These are phyloP conservation scores for Cinara cedri DNA, from an alignment of 2,888 invertebrate species.

Conservation along the genomic window DNA sequence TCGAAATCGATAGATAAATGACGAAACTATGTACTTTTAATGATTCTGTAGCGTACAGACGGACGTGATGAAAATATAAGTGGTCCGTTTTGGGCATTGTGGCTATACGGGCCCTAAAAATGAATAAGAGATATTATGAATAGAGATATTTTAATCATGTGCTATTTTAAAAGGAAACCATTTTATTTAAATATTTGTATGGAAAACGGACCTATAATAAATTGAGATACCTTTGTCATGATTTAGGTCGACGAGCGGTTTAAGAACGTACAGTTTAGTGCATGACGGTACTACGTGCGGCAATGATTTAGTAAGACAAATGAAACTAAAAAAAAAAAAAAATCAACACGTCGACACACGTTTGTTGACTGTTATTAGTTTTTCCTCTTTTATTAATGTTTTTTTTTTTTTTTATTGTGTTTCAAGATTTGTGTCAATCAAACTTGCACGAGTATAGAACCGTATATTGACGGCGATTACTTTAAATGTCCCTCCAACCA, in stretches of 20 bases:
- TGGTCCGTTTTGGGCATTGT: too few relatives aligned
- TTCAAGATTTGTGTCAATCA: slow-evolving; percentile 86
- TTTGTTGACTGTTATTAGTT: not conserved
- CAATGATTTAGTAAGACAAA: slow-evolving; percentile 73
- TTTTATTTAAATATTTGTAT: not conserved
- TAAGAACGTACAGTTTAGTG: slow-evolving; percentile 78
- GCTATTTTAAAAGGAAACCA: too few relatives aligned
- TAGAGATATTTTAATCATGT: too few relatives aligned
- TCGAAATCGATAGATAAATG: too few relatives aligned
- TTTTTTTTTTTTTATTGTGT: not conserved
- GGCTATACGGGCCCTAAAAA: too few relatives aligned
- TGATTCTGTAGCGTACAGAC: too few relatives aligned
- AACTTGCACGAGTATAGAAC: slow-evolving; percentile 85
- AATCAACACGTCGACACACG: too few relatives aligned
- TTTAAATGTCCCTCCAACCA: slow-evolving; percentile 90
- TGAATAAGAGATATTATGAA: too few relatives aligned
- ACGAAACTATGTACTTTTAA: too few relatives aligned
- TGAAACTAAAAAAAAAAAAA: not conserved
- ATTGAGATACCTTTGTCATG: not conserved
- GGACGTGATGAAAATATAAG: too few relatives aligned
- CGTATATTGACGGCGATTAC: slow-evolving; percentile 78
- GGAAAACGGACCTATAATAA: not conserved
- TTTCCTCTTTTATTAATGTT: too few relatives aligned
- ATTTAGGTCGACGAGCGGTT: slow-evolving; percentile 76
- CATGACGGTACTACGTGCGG: slow-evolving; percentile 94